Conservation (phyloP, 2,113 vertebrate genomes). For the Apaloderma vittatum region DNA sequence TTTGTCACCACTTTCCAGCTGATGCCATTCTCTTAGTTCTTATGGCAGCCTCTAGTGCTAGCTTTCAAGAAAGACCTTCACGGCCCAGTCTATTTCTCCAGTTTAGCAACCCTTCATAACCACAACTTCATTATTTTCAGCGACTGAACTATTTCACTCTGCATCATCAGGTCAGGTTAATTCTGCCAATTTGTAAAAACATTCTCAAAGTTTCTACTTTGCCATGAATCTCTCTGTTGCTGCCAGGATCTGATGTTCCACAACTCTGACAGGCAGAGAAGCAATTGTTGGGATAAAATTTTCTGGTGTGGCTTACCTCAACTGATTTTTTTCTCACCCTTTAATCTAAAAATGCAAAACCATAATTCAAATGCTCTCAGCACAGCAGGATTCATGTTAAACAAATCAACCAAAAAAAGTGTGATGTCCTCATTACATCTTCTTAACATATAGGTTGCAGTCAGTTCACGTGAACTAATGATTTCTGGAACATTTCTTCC, state of each 20-base stretch:
- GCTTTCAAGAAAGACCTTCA: not conserved
- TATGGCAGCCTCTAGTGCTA: not conserved
- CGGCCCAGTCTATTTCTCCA: not conserved
- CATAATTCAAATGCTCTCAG: not conserved
- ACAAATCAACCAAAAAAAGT: not conserved
- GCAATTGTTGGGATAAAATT: not conserved
- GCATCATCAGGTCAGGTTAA: not conserved
- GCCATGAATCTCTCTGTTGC: not conserved
- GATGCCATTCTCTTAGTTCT: not conserved
- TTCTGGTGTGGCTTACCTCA: not conserved
- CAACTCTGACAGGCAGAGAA: not conserved
- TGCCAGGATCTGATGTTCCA: not conserved
- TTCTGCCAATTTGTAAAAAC: not conserved
- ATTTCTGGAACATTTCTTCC: not conserved
- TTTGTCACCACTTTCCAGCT: not conserved
- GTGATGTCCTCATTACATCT: not conserved
- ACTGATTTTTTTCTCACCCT: accelerated
- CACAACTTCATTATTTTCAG: not conserved
- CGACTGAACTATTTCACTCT: not conserved
- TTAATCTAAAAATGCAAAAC: not conserved
- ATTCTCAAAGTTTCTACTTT: not conserved
- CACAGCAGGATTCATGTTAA: not conserved
- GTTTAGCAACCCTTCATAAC: not conserved
- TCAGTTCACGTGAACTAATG: not conserved
- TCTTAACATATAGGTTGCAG: not conserved